Evolutionary conservation across 2,797 vertebrate species (phyloP).

Genomic region (Enteromius argenteus): DNA sequence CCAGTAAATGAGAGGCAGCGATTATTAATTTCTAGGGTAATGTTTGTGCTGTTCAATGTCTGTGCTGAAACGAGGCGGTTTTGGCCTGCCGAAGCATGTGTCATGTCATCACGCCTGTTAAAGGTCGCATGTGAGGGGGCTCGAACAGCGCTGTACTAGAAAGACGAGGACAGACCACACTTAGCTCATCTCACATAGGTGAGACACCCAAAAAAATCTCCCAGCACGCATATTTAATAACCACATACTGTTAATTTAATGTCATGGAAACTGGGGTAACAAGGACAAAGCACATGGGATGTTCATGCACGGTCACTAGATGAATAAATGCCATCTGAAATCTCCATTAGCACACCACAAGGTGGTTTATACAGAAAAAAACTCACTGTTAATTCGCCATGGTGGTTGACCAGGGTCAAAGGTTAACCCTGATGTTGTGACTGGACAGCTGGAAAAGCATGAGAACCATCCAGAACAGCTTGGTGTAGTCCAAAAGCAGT

Average conservation of each 20-base stretch:
- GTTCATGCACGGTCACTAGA: not conserved
- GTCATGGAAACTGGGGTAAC: constrained; percentile 11
- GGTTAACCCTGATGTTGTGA: constrained; percentile 64
- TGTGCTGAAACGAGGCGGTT: constrained; percentile 42
- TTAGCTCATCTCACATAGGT: constrained; percentile 20
- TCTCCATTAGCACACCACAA: not conserved
- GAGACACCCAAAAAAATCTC: constrained; percentile 24
- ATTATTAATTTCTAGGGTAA: constrained; percentile 63
- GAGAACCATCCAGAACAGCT: constrained; percentile 45
- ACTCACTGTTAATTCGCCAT: constrained; percentile 20
- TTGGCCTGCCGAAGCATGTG: constrained; percentile 59
- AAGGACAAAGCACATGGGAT: not conserved
- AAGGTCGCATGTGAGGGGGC: constrained; percentile 76
- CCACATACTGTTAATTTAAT: constrained; percentile 4
- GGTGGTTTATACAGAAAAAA: constrained; percentile 5
- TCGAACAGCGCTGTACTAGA: constrained; percentile 63
- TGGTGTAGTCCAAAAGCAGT: constrained; percentile 58
- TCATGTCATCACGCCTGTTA: constrained; percentile 69
- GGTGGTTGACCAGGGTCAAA: constrained; percentile 52
- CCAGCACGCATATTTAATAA: not conserved
- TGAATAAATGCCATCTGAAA: constrained; percentile 4
- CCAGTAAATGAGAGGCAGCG: constrained; percentile 57
- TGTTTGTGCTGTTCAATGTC: constrained; percentile 42
- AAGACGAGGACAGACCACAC: constrained; percentile 47
- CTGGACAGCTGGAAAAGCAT: constrained; percentile 73